Evolutionary conservation across 2,888 invertebrate species (phyloP).

Genomic region (Chalcis sispes): DNA sequence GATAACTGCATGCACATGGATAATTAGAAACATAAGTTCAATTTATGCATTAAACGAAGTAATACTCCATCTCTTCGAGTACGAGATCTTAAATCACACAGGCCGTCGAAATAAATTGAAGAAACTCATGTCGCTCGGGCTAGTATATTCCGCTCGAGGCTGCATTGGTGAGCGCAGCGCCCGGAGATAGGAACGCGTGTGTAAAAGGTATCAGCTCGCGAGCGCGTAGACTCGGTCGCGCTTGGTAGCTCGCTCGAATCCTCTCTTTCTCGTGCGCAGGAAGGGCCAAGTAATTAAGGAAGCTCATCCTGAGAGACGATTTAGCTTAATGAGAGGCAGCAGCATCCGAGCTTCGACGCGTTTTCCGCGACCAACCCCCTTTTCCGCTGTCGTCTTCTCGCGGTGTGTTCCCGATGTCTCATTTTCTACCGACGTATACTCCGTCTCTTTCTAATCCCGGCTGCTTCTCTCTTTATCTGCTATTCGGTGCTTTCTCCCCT

Average conservation of each 20-base stretch:
- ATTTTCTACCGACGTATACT: no score
- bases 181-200: conserved; percentile 53
- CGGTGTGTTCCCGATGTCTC: neutral
- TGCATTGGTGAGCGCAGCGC: neutral
- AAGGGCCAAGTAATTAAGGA: conserved; percentile 73
- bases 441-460: conserved; percentile 4
- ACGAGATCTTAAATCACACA: conserved; percentile 43
- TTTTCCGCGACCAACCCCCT: conserved; percentile 45
- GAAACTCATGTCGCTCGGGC: conserved; percentile 37
- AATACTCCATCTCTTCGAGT: no score
- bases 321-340: conserved; percentile 74
- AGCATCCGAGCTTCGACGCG: conserved; percentile 40
- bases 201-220: conserved; percentile 53
- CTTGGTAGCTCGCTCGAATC: conserved; percentile 1
- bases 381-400: conserved; percentile 26
- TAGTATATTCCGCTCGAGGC: neutral
- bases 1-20: no score
- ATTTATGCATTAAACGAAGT: no score
- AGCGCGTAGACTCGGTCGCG: no score
- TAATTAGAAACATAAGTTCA: no score
- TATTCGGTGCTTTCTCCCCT: conserved; percentile 35
- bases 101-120: conserved; percentile 47
- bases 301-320: conserved; percentile 75
- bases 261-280: conserved; percentile 32
- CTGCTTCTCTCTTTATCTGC: conserved; percentile 44